Evolutionary conservation across 2,113 vertebrate genomes (phyloP), one percentile per base, ranked within the genome.

Genomic region (Aegithalos caudatus): DNA sequence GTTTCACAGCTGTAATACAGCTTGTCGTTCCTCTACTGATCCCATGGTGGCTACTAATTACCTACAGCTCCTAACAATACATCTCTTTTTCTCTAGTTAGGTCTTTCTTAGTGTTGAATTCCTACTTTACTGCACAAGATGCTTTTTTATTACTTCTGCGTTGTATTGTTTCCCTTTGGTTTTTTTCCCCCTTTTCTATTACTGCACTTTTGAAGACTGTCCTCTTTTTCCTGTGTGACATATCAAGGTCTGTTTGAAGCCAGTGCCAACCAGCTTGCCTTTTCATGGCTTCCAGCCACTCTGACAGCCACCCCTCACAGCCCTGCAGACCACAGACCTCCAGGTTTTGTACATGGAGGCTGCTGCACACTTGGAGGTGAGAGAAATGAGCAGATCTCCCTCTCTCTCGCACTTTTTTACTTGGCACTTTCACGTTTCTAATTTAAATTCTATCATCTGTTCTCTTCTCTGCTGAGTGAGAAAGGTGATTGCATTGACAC

Each of bases 391-490:
- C 84, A 89, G 54, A 85, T 42, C 37, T 69, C n/a, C n/a, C 37
- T 65, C 73, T 65, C 73, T 48, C 51, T 6, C n/a, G 1, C 57
- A 14, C 61, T 79, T 76, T 61, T 86, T 86, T 89, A 24, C 48
- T 79, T 71, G 62, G 48, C 61, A 67, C 78, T 81, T 92, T 40
- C 66, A 24, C 19, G 28, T 82, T 92, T 77, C 85, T 87, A 67
- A 87, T 72, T 87, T 94, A 85, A 95, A 62, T 95, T 79, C 58
- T 38, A 57, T 81, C 93, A 94, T 94, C 84, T 95, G 95, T 91
- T 94, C 79, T 56, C 48, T 47, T 85, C 72, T 74, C 66, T 81
- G 66, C 48, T 82, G 81, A 86, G 84, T 9, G 35, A 72, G 61
- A 85, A 87, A 95, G 81, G 91, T 87, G 70, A 89, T 38, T 61